phyloP scores from a whole-genome alignment of 2,888 invertebrate species.

The Busseola fusca region DNA sequence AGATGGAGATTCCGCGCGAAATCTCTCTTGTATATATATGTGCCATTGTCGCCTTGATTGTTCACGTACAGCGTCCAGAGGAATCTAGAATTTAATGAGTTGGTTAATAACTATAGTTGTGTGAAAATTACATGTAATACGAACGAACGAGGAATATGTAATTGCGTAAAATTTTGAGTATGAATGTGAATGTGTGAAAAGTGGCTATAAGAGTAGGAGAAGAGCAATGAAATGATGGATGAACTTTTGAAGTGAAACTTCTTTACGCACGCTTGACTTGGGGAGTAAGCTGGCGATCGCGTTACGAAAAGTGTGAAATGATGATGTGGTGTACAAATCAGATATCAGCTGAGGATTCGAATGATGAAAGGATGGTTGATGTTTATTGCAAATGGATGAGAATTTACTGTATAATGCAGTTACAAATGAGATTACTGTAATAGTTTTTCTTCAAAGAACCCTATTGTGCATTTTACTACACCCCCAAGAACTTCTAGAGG shows the following conservation, averaged over 20 bases:
- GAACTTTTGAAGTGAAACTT: no score
- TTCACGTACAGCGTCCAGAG: slow-evolving; percentile 96
- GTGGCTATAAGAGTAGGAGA: not conserved
- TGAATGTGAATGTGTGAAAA: no score
- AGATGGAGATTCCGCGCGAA: slow-evolving; percentile 91
- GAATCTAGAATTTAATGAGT: slow-evolving; percentile 87
- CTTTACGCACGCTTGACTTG: no score
- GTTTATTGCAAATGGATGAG: not conserved
- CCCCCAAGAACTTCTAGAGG: not conserved
- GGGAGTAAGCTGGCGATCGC: no score
- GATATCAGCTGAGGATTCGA: not conserved
- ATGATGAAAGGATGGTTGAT: not conserved
- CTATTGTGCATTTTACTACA: not conserved
- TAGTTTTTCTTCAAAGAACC: not conserved
- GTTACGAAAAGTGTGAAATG: no score
- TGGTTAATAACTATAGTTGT: not conserved
- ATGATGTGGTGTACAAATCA: not conserved
- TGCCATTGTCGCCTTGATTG: slow-evolving; percentile 91
- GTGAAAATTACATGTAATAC: not conserved
- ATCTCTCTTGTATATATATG: slow-evolving; percentile 92
- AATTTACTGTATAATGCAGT: not conserved
- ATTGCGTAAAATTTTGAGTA: not conserved
- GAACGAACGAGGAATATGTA: not conserved
- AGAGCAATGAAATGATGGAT: not conserved
- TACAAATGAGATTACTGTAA: not conserved